Conservation (phyloP, 2,113 vertebrate genomes). For the Lepus americanus region DNA sequence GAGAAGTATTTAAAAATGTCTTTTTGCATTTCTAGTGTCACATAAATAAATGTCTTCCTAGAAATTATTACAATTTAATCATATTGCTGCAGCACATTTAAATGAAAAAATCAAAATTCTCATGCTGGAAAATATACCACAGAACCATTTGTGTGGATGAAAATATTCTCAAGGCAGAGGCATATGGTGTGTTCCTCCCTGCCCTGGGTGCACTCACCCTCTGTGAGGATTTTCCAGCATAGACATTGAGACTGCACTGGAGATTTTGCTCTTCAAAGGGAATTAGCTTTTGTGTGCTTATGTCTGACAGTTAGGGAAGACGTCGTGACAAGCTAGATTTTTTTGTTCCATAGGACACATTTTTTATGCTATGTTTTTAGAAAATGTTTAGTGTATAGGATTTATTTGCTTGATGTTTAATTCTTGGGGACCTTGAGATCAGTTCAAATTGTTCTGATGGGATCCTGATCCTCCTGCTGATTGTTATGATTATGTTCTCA, state of each 20-base stretch:
- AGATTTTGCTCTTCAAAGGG: not conserved
- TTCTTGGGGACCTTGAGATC: not conserved
- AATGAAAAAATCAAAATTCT: not conserved
- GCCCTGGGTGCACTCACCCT: not conserved
- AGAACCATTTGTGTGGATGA: not conserved
- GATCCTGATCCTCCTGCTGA: not conserved
- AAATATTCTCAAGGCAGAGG: not conserved
- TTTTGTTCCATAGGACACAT: not conserved
- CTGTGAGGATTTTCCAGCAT: not conserved
- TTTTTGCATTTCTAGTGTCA: not conserved
- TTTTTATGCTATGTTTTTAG: not conserved
- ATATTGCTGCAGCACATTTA: not conserved
- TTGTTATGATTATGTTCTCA: not conserved
- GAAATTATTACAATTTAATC: constrained; percentile 6
- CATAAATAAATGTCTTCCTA: not conserved
- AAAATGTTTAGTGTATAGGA: not conserved
- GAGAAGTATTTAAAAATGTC: not conserved
- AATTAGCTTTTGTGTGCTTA: not conserved
- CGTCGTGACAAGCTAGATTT: not conserved
- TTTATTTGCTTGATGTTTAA: not conserved
- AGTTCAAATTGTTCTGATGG: not conserved
- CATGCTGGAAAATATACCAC: not conserved
- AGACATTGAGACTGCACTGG: not conserved
- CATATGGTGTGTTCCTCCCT: not conserved
- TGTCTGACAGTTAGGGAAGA: not conserved